Base-by-base conservation (phyloP, 2,113 vertebrate species). In the Anser brachyrhynchus region DNA sequence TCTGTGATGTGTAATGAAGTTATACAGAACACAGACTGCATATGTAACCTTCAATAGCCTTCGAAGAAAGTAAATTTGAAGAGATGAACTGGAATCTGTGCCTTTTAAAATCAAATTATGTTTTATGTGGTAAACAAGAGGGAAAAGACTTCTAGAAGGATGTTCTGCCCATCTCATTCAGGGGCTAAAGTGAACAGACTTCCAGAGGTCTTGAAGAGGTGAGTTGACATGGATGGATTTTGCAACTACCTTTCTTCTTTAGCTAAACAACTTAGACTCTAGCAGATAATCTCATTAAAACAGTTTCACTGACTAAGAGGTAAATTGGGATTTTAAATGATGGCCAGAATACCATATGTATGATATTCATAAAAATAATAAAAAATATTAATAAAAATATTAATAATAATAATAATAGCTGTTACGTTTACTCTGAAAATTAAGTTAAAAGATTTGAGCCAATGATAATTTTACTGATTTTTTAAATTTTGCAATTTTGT, bases 1-100 rank as follows among this genome's bases (percentile, higher is more conserved):
- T 49, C 20, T 49, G 3, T 49, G 46, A 28, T 31, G 13, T 57
- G 54, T 20, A 26, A 7, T 61, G 46, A 17, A 55, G 31, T 19
- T 29, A 5, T 79, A 26, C 6, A 26, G 72, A 84, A 44, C 31
- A 55, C 12, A 46, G 23, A 66, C 5, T 49, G 16, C 35, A 33
- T 0, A 0, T 26, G 13, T 57, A 49, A 12, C 16, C 3, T 54
- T 49, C 13, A 3, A 17, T 26, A 55, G 13, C 22, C 75, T 59
- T 75, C 39, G n/a, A 37, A 82, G 19, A 72, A 54, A 44, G 18
- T 33, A 71, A 43, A 41, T 23, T n/a, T 51, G 61, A 57, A 31
- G 13, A 78, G 43, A 37, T 49, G 6, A 57, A 31, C 29, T 69
- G n/a, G 15, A 85, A 75, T 66, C 33, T 71, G 6, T 81, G 43